Evolutionary conservation across 1,140 invertebrate genomes (phyloP).

Genomic region (Bombus haemorrhoidalis): DNA sequence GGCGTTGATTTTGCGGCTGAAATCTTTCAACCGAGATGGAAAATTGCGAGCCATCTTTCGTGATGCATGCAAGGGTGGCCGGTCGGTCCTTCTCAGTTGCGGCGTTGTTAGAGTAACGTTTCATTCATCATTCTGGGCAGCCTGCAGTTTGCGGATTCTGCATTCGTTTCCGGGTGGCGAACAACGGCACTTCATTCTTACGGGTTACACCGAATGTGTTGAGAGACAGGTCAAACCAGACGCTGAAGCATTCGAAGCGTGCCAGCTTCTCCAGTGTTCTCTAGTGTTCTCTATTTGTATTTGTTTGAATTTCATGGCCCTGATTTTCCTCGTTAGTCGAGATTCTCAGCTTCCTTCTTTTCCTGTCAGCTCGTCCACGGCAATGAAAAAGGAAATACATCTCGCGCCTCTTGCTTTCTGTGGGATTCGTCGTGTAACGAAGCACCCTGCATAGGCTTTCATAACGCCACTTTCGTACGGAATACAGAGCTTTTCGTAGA

Average conservation of each 20-base stretch:
- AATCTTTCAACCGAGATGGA: constrained; percentile 1
- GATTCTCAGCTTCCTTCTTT: constrained; percentile 32
- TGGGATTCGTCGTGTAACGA: background rate
- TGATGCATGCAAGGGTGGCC: background rate
- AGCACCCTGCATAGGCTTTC: constrained; percentile 9
- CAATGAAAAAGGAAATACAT: constrained; percentile 34
- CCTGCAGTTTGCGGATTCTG: constrained; percentile 52
- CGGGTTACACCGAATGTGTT: constrained; percentile 26
- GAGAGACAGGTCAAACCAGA: constrained; percentile 47
- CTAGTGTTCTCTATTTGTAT: constrained; percentile 18
- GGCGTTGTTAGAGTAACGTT: constrained; percentile 27
- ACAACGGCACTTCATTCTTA: constrained; percentile 49
- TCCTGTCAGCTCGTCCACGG: constrained; percentile 36
- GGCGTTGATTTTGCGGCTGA: background rate
- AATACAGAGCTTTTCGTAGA: background rate
- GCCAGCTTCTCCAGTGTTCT: background rate
- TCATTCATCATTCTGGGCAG: constrained; percentile 55
- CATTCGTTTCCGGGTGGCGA: constrained; percentile 44
- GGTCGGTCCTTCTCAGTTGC: background rate
- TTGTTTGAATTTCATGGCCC: constrained; percentile 43
- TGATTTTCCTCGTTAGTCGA: constrained; percentile 39
- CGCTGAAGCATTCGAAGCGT: constrained; percentile 43
- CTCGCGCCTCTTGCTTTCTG: background rate
- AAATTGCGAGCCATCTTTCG: constrained; percentile 37
- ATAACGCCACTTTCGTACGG: constrained; percentile 21